Base-by-base conservation (phyloP, 2,113 vertebrate species). In the Pelodiscus sinensis region DNA sequence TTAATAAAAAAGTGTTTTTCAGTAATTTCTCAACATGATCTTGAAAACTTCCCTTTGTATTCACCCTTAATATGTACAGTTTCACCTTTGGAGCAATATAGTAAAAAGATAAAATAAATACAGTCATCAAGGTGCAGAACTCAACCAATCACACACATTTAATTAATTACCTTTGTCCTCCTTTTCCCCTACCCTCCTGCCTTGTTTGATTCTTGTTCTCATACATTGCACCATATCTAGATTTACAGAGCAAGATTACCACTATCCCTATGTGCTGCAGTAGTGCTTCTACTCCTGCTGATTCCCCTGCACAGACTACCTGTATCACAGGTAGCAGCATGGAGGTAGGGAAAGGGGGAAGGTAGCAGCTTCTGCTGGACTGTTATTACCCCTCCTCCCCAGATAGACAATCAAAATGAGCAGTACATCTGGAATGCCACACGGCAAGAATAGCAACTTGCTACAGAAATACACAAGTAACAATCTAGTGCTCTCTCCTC, bases 1-100 rank as follows among this genome's bases (percentile, higher is more conserved):
- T 57, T 86, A 91, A 79, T 75, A 85, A 86, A 94, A 91, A 50
- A 60, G 65, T 90, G 3, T 31, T 91, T 92, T 89, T 8, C 27
- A n/a, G 27, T 4, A 31, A 57, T 79, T 92, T 89, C 81, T 71
- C 65, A 71, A 12, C 15, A 50, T 84, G 52, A 15, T 58, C 88
- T 84, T 92, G 44, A 81, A 54, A 31, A 22, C n/a, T 87, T 19
- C 15, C n/a, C 4, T 71, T 9, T 19, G 18, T 35, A 35, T 35
- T 71, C n/a, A 71, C 21, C 65, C 65, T 71, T 21, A 35, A 4
- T 35, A 71, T 71, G n/a, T 35, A 71, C n/a, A 21, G 18, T 71
- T 21, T 21, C 65, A 71, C n/a, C n/a, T 35, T 71, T n/a, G n/a
- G 65, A 71, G n/a, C 18, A 71, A n/a, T 21, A 35, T 8, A 35